These are phyloP conservation scores for Hycleus phaleratus DNA, from an alignment of 1,140 invertebrate genomes.

Conservation along the genomic window DNA sequence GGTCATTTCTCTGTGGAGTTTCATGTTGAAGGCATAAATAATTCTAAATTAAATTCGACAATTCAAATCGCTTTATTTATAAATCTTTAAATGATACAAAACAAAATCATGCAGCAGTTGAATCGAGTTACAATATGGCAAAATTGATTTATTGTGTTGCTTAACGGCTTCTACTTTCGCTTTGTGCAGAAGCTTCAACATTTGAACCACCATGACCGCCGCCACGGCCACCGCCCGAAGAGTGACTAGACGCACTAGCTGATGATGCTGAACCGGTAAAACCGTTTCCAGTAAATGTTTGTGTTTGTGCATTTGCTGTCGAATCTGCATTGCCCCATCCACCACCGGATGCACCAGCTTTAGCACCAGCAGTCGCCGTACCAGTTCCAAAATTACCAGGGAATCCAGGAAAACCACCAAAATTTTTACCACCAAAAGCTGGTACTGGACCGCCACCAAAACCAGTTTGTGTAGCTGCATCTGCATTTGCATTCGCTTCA, in stretches of 20 bases:
- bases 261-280: slow-evolving; percentile 7
- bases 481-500: not conserved
- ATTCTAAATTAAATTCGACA: too few relatives aligned
- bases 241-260: slow-evolving; percentile 9
- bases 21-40: too few relatives aligned
- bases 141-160: too few relatives aligned
- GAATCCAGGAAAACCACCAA: not conserved
- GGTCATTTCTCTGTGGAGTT: too few relatives aligned
- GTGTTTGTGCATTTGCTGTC: slow-evolving; percentile 7
- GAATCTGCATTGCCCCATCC: slow-evolving; percentile 4
- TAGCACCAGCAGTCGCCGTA: not conserved
- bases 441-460: not conserved
- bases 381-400: not conserved
- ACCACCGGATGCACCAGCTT: slow-evolving; percentile 1
- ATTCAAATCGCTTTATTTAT: too few relatives aligned
- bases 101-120: too few relatives aligned
- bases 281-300: slow-evolving; percentile 9
- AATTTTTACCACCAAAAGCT: not conserved
- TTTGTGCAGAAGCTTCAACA: not conserved
- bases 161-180: not conserved
- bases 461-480: not conserved
- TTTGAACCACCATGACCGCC: not conserved
- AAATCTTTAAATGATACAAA: too few relatives aligned
- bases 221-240: not conserved
- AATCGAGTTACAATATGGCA: too few relatives aligned